Base-by-base conservation (phyloP, 2,888 invertebrate genomes). In the Heliconius cydno region DNA sequence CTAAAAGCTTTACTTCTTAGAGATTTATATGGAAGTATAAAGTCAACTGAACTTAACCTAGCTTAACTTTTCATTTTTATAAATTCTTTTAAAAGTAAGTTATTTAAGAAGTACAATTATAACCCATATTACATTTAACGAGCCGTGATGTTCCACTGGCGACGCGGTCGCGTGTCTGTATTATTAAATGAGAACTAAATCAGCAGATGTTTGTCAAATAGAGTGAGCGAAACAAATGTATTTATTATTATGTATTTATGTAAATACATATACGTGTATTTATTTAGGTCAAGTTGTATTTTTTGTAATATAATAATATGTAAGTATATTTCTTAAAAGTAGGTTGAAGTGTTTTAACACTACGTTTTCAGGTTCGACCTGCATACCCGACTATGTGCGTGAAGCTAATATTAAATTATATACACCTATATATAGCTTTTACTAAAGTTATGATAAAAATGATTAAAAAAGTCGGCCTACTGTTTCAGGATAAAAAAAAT, bases 151-250 rank as follows among this genome's bases (percentile, higher is more conserved):
- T 38, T 68, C 12, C 10, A 38, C 4, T n/a, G 68, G 38, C 12
- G n/a, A 38, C 13, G 38, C 13, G 38, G n/a, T 68, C 12, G n/a
- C 38, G 65, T 52, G 71, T 63, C 67, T 28, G 67, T 66, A 25
- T 52, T 73, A 57, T 76, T 76, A 71, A 80, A 80, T 79, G 70
- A 79, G 77, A 79, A 79, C 80, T 76, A 76, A 80, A 82, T 80
- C 80, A 25, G 38, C 82, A 81, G 82, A 80, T 82, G 79, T 81
- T 81, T 79, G 34, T 67, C 79, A 82, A 79, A 68, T 71, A 76
- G 72, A 77, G 82, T 80, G 67, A 71, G 46, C 60, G 52, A 77
- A 75, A 73, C 72, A 72, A 60, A 60, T 22, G 57, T 9, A 57
- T 57, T 22, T 57, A 22, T 34, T 30, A 30, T 30, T 30, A 46